Evolutionary conservation across 53 echinoderm and acorn worm genomes (phyloP).

Genomic region (Patiria pectinifera): DNA sequence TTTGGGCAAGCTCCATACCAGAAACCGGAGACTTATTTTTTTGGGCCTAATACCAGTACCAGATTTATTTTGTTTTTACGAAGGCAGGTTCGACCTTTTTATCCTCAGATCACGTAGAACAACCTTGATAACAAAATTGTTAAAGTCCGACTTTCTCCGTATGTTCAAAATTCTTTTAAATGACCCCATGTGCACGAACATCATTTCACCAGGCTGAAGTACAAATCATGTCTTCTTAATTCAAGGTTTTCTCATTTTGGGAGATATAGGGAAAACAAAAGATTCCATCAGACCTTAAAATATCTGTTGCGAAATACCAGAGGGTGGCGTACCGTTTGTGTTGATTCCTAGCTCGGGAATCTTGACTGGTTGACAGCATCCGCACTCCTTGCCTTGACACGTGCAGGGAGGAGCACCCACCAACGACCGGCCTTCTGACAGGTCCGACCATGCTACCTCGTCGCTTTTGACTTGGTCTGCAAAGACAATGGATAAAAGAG

Average conservation of each 20-base stretch:
- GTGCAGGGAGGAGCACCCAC: background rate
- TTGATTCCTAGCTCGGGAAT: slow-evolving; percentile 5
- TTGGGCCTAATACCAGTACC: too few relatives aligned
- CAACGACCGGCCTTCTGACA: background rate
- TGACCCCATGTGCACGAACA: background rate
- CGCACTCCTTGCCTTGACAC: slow-evolving; percentile 12
- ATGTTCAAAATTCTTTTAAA: background rate
- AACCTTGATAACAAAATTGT: background rate
- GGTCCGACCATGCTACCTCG: background rate
- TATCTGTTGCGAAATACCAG: too few relatives aligned
- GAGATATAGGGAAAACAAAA: background rate
- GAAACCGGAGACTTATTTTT: too few relatives aligned
- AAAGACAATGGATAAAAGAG: background rate
- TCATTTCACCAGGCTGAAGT: background rate
- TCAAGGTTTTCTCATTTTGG: too few relatives aligned
- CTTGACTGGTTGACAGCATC: slow-evolving; percentile 8
- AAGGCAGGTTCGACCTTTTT: too few relatives aligned
- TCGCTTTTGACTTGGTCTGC: background rate
- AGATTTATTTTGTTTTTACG: too few relatives aligned
- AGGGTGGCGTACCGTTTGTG: background rate
- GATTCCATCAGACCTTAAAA: background rate
- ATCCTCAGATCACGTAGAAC: background rate
- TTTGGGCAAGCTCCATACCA: too few relatives aligned
- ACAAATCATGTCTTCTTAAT: too few relatives aligned
- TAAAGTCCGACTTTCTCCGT: background rate